Conservation (phyloP, 2,113 vertebrate species). For the Dascyllus trimaculatus region DNA sequence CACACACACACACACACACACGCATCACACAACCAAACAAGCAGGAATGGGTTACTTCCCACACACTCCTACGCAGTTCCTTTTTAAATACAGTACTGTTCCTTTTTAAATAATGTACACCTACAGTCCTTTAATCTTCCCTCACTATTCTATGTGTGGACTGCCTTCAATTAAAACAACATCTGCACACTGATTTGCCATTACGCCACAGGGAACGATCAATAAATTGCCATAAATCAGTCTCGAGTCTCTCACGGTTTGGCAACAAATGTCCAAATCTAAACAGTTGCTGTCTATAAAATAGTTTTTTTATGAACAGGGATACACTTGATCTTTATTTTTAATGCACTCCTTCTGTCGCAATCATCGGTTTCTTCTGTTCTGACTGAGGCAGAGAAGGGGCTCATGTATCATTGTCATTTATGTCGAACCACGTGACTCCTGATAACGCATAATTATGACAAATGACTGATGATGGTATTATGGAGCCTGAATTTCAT, state of each 20-base stretch:
- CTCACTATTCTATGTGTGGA: conserved; percentile 30
- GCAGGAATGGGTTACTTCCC: conserved; percentile 45
- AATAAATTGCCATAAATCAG: conserved; percentile 12
- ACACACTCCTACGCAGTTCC: conserved; percentile 63
- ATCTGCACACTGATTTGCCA: conserved; percentile 40
- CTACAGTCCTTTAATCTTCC: conserved; percentile 50
- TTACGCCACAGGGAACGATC: background rate
- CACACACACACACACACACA: conserved; percentile 21
- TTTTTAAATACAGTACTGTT: conserved; percentile 38
- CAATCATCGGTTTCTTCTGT: conserved; percentile 6
- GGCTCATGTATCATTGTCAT: conserved; percentile 71
- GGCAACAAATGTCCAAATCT: background rate
- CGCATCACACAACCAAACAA: conserved; percentile 32
- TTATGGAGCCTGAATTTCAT: conserved; percentile 64
- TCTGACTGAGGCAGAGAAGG: conserved; percentile 28
- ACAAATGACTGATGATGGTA: conserved; percentile 75
- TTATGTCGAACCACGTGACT: conserved; percentile 55
- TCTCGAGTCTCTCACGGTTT: background rate
- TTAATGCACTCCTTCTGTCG: conserved; percentile 23
- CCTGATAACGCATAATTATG: conserved; percentile 73
- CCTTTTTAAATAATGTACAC: conserved; percentile 51
- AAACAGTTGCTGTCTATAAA: background rate
- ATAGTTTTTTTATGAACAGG: background rate
- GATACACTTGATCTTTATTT: conserved; percentile 26
- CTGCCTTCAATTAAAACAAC: conserved; percentile 28